These are phyloP conservation scores for mouse (Mus musculus) DNA, from an alignment of 2,113 vertebrate species.

Conservation along the genomic window GRCm39 chr15:82162501-82163000, in stretches of 20 bases:
- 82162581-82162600: neutral
- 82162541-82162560: neutral
- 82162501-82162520: neutral
- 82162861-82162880: neutral
- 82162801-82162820: neutral
- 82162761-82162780: neutral
- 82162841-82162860: neutral
- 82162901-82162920: neutral
- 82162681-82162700: neutral
- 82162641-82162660: neutral
- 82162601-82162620: neutral
- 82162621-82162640: neutral
- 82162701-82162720: neutral
- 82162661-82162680: too few species aligned
- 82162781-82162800: neutral
- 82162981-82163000: neutral
- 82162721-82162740: neutral
- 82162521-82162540: too few species aligned
- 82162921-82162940: neutral
- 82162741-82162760: too few species aligned
- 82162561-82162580: neutral
- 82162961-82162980: neutral
- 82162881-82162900: neutral
- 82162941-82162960: neutral
- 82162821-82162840: neutral